phyloP scores from a whole-genome alignment of 2,113 vertebrate species.

The Hippopotamus amphibius region DNA sequence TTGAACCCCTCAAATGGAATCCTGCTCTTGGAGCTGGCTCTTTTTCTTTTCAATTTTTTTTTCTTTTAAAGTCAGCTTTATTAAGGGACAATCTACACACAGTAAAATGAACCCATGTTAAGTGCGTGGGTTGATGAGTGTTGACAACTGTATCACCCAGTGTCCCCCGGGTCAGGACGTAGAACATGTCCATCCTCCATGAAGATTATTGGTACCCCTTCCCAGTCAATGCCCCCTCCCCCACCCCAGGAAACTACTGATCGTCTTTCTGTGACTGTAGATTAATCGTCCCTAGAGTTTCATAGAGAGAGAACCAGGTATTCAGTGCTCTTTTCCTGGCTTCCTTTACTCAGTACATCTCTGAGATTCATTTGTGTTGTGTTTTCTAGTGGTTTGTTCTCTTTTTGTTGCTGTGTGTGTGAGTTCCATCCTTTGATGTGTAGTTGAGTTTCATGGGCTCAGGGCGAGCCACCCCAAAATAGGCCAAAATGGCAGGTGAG shows the following conservation, averaged over 20 bases:
- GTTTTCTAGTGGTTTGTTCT: accelerated
- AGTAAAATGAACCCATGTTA: background rate
- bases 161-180: accelerated
- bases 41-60: background rate
- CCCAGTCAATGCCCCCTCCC: accelerated
- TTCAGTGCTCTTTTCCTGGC: accelerated
- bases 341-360: accelerated
- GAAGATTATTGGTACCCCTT: background rate
- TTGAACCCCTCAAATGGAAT: background rate
- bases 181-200: background rate
- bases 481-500: background rate
- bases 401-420: accelerated
- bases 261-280: background rate
- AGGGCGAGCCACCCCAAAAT: background rate
- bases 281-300: background rate
- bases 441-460: background rate
- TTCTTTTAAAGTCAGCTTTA: background rate
- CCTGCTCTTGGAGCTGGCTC: background rate
- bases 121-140: background rate
- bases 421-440: background rate
- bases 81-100: background rate
- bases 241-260: accelerated
- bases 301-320: accelerated
- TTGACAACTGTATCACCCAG: accelerated
- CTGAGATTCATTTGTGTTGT: accelerated